Evolutionary conservation across 2,888 invertebrate species (phyloP), one percentile per base, ranked within the genome.

Genomic region (Apodemia duryi): DNA sequence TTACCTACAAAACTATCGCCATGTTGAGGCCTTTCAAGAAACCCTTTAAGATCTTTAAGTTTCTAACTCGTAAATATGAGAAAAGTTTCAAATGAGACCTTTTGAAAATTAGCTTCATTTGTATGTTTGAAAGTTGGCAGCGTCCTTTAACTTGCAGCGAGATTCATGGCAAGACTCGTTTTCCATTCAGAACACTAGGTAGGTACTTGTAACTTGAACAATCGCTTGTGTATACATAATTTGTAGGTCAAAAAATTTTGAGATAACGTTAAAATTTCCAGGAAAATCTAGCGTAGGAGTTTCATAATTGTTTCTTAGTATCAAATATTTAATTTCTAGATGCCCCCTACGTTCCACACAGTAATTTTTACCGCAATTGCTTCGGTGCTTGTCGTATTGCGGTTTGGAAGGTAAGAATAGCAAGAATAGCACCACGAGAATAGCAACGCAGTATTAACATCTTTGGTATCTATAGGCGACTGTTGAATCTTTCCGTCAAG

Each of bases 101-200:
- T 65, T 67, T 51, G 43, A 64, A 67, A 71, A 67, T 71, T 65
- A 69, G 65, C 64, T 72, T 73, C 72, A 79, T 77, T 78, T 72
- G 75, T 75, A 69, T 71, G 72, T 75, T 76, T 72, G 68, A 73
- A 79, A 79, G 73, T 79, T 66, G 61, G 62, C 52, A 13, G 57
- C n/a, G 49, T 57, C 57, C 57, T 54, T 32, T 32, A 13, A 57
- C 57, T 57, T 54, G 28, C 28, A 11, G 13, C 13, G 57, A 32
- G 57, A 57, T 29, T 32, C 32, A 43, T 65, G 66, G 21, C 61
- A n/a, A 49, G 21, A 21, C 7, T 51, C n/a, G 51, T n/a, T 21
- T 51, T 7, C 51, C 51, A 21, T 51, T 51, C 21, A 21, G 21
- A 21, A 6, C n/a, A 6, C 5, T 7, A 21, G 21, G 21, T 7